Evolutionary conservation across 2,113 vertebrate species (phyloP).

Genomic region (Lophochroa leadbeateri): DNA sequence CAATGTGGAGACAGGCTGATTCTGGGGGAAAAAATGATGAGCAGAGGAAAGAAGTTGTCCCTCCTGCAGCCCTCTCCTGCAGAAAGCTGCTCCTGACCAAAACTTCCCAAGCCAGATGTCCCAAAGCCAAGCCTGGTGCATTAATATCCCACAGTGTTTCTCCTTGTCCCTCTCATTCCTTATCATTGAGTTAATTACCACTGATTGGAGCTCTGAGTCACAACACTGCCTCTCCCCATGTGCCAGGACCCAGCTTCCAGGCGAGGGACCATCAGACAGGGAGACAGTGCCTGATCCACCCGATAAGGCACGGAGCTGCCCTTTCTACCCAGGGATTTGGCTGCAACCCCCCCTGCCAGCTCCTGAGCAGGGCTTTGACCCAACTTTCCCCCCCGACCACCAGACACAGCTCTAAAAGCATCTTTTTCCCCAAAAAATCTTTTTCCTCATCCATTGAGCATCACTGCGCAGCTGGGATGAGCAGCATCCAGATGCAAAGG

Average conservation of each 20-base stretch:
- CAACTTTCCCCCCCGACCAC: background rate
- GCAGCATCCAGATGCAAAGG: rapidly evolving
- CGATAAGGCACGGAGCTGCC: rapidly evolving
- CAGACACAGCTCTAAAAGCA: background rate
- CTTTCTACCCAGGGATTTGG: background rate
- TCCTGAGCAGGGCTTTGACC: rapidly evolving
- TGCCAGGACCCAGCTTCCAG: background rate
- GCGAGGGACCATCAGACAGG: background rate
- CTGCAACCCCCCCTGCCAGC: background rate
- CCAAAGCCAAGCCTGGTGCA: conserved; percentile 29
- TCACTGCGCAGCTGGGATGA: rapidly evolving
- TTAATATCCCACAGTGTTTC: background rate
- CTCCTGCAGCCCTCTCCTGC: background rate
- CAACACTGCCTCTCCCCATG: background rate
- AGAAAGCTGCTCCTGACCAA: background rate
- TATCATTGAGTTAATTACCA: conserved; percentile 55
- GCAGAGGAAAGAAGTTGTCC: background rate
- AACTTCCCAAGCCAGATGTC: background rate
- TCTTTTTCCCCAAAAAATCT: background rate
- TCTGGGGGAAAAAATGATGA: background rate
- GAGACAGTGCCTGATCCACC: background rate
- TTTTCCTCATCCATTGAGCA: rapidly evolving
- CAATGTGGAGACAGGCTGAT: rapidly evolving
- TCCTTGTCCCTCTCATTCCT: background rate
- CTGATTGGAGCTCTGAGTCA: conserved; percentile 63